Conservation (phyloP, 2,888 invertebrate genomes). For the Pterostichus madidus region DNA sequence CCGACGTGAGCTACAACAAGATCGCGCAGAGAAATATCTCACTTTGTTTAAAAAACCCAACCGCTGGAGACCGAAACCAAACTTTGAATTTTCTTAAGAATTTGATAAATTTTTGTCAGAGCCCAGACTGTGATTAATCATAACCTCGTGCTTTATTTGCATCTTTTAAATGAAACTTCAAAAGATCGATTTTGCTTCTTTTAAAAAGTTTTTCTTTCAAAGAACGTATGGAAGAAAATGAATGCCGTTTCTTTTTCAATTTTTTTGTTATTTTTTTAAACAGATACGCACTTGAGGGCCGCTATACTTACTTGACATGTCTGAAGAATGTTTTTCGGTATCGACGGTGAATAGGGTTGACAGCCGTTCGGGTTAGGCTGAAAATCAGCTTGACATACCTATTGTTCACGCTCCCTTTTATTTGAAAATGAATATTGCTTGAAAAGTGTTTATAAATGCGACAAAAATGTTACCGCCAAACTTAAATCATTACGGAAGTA, state of each 20-base stretch:
- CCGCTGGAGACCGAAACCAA: background rate
- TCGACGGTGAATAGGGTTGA: conserved; percentile 51
- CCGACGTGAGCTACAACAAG: background rate
- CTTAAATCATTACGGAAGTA: conserved; percentile 25
- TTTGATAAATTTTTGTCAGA: conserved; percentile 55
- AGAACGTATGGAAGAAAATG: conserved; percentile 29
- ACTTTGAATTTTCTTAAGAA: conserved; percentile 38
- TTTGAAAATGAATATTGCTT: conserved; percentile 44
- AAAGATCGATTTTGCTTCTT: conserved; percentile 54
- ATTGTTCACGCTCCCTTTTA: conserved; percentile 52
- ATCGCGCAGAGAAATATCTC: conserved; percentile 10
- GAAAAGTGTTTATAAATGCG: conserved; percentile 38
- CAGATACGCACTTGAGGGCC: conserved; percentile 30
- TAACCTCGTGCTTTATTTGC: conserved; percentile 56
- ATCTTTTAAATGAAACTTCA: conserved; percentile 57
- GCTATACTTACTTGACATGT: conserved; percentile 22
- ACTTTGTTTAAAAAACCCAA: conserved; percentile 20
- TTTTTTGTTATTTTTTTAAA: conserved; percentile 54
- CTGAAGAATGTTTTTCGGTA: conserved; percentile 52
- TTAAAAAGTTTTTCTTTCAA: conserved; percentile 47
- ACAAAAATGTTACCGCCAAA: conserved; percentile 27
- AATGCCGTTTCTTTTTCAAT: conserved; percentile 50
- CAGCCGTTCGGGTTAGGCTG: conserved; percentile 39
- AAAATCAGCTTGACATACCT: conserved; percentile 51
- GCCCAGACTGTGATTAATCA: conserved; percentile 54